These are phyloP conservation scores for Coracias cyanogaster DNA, from an alignment of 2,797 vertebrate species.

Conservation along the genomic window DNA sequence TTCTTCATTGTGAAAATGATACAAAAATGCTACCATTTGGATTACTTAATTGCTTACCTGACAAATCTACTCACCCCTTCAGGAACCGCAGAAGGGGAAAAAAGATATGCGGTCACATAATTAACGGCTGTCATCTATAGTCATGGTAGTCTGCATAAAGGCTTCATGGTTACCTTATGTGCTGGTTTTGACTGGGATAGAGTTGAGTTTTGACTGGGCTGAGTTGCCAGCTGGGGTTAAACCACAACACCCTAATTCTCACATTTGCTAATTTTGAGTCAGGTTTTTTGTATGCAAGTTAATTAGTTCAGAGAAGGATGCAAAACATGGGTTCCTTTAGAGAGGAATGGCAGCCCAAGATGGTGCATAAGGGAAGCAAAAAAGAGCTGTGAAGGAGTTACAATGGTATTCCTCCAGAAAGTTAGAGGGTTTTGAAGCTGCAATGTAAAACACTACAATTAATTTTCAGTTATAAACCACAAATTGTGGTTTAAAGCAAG, in stretches of 20 bases:
- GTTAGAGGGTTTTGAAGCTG: not conserved
- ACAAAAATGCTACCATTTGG: not conserved
- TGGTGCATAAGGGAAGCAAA: not conserved
- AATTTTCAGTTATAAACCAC: not conserved
- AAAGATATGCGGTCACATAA: not conserved
- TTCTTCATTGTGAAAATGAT: not conserved
- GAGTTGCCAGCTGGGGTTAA: not conserved
- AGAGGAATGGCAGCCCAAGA: not conserved
- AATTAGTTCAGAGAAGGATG: not conserved
- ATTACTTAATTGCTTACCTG: slow-evolving; percentile 20
- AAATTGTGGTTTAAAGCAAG: not conserved
- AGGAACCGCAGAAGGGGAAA: not conserved
- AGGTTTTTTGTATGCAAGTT: not conserved
- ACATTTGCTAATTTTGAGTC: not conserved
- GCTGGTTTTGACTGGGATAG: not conserved
- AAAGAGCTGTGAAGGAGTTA: not conserved
- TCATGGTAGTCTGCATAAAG: not conserved
- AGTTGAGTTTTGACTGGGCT: not conserved
- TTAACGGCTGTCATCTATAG: slow-evolving; percentile 6
- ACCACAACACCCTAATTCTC: not conserved
- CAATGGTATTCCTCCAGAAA: not conserved
- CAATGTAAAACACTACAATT: not conserved
- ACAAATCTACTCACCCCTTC: not conserved
- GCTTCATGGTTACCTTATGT: not conserved
- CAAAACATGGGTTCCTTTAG: not conserved